Percentiles rank a stretch among this genome's conserved stretches.
Evolutionary conservation across 2,888 invertebrate species (phyloP).

Genomic region (Caenorhabditis becei): DNA sequence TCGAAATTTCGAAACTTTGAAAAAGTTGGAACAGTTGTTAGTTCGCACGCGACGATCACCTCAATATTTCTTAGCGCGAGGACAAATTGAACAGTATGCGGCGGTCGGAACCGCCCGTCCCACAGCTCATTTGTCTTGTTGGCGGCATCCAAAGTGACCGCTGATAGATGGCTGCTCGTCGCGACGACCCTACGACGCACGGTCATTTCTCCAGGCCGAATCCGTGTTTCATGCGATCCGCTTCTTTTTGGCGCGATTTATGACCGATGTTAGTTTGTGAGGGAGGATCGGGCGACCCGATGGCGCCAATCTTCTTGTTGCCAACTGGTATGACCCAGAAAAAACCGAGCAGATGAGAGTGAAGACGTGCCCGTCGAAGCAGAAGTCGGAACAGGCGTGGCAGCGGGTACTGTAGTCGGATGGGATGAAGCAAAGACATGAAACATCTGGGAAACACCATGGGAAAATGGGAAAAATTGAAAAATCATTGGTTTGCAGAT

Average conservation of each 20-base stretch:
- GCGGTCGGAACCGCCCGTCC: slow-evolving; percentile 21
- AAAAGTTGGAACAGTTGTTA: slow-evolving; percentile 3
- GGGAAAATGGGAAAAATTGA: too few relatives aligned
- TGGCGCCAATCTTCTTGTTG: slow-evolving; percentile 42
- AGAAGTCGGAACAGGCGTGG: slow-evolving; percentile 15
- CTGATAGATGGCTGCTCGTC: slow-evolving; percentile 43
- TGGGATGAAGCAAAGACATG: too few relatives aligned
- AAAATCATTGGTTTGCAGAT: slow-evolving; percentile 35
- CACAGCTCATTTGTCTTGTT: slow-evolving; percentile 54
- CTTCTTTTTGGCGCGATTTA: slow-evolving; percentile 34
- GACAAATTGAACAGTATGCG: slow-evolving; percentile 40
- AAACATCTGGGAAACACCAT: not conserved
- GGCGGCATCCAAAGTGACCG: slow-evolving; percentile 21
- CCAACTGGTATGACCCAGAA: slow-evolving; percentile 38
- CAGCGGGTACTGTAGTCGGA: slow-evolving; percentile 13
- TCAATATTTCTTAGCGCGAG: slow-evolving; percentile 21
- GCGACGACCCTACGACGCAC: too few relatives aligned
- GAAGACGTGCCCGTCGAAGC: slow-evolving; percentile 11
- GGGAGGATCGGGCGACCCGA: slow-evolving; percentile 26
- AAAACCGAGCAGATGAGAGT: slow-evolving; percentile 34
- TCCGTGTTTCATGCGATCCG: slow-evolving; percentile 22
- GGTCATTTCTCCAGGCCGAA: slow-evolving; percentile 12
- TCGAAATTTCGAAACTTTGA: slow-evolving; percentile 6
- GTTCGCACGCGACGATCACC: slow-evolving; percentile 4
- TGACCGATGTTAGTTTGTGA: slow-evolving; percentile 23